Evolutionary conservation across 2,113 vertebrate species (phyloP).

Genomic region (Herpailurus yagouaroundi): DNA sequence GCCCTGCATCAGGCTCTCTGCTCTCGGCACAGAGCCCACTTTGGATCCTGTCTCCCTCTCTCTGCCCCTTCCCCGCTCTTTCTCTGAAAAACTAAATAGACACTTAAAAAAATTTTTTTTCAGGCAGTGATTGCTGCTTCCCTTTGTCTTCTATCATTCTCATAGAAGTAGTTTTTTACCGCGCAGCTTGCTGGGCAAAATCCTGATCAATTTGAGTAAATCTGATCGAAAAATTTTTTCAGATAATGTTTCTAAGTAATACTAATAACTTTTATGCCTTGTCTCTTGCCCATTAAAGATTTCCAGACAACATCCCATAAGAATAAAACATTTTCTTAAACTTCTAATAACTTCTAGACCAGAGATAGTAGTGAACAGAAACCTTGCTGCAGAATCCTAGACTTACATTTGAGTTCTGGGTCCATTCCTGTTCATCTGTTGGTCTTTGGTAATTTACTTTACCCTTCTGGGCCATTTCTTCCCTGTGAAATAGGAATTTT

Average conservation of each 20-base stretch:
- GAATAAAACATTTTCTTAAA: background rate
- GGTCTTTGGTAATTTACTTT: background rate
- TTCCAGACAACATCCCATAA: background rate
- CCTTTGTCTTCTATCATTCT: background rate
- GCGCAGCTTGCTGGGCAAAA: background rate
- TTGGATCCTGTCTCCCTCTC: too few species aligned
- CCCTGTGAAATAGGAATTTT: background rate
- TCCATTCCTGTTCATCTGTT: background rate
- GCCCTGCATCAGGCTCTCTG: too few species aligned
- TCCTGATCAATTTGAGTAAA: background rate
- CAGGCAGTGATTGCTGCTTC: background rate
- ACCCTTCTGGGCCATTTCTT: background rate
- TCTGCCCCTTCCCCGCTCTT: too few species aligned
- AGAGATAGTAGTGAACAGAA: background rate
- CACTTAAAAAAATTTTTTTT: too few species aligned
- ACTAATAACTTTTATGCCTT: background rate
- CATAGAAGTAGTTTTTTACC: background rate
- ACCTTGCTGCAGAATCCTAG: background rate
- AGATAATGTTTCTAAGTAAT: background rate
- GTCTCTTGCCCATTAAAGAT: background rate
- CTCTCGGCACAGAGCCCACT: too few species aligned
- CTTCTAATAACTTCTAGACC: background rate
- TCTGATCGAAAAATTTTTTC: constrained; percentile 4
- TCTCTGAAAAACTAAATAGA: too few species aligned
- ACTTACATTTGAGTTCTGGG: background rate